phyloP scores from a whole-genome alignment of 2,888 invertebrate species.

The Sturmia bella region DNA sequence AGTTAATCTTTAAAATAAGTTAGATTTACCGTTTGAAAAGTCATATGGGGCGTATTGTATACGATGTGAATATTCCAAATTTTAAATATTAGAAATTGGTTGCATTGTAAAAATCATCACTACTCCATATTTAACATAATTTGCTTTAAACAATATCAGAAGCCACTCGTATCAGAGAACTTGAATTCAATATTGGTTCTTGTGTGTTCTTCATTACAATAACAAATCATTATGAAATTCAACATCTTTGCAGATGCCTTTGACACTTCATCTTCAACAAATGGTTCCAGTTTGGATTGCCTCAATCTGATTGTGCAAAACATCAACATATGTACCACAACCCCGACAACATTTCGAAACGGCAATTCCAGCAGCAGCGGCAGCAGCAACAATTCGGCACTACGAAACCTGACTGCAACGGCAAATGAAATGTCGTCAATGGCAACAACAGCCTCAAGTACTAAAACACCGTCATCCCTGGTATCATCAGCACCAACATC shows the following conservation, averaged over 20 bases:
- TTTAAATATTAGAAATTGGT: too few relatives aligned
- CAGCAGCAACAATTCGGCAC: constrained; percentile 30
- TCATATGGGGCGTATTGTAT: too few relatives aligned
- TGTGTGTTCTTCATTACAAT: too few relatives aligned
- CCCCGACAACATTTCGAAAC: constrained; percentile 46
- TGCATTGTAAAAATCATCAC: too few relatives aligned
- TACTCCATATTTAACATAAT: too few relatives aligned
- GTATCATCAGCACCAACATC: constrained; percentile 54
- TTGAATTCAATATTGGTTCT: too few relatives aligned
- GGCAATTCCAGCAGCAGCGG: constrained; percentile 60
- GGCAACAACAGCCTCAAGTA: constrained; percentile 39
- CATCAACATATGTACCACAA: constrained; percentile 82
- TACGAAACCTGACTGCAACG: constrained; percentile 43
- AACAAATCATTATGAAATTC: too few relatives aligned
- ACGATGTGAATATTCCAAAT: too few relatives aligned
- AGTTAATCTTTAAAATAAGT: too few relatives aligned
- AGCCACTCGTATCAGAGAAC: too few relatives aligned
- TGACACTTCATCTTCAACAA: constrained; percentile 79
- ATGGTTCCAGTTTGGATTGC: constrained; percentile 86
- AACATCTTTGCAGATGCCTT: constrained; percentile 80
- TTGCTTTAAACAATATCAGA: too few relatives aligned
- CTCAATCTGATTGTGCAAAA: constrained; percentile 88
- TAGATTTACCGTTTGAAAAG: too few relatives aligned
- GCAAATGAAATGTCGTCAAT: constrained; percentile 70
- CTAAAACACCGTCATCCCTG: constrained; percentile 54